phyloP scores from a whole-genome alignment of 2,113 vertebrate genomes.

The Rana temporaria region DNA sequence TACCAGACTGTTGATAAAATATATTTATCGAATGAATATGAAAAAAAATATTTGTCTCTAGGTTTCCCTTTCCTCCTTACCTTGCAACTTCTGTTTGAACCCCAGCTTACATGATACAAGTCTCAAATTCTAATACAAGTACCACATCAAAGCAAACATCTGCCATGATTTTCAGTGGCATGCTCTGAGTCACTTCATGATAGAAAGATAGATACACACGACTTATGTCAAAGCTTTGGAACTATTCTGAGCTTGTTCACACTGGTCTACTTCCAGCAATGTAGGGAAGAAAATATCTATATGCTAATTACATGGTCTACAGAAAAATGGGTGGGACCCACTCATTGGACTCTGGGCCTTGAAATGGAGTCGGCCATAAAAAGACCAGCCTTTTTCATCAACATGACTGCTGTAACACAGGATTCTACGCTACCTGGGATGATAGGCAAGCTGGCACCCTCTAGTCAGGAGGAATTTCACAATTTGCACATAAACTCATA shows the following conservation, averaged over 20 bases:
- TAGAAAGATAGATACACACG: neutral
- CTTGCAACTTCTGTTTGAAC: neutral
- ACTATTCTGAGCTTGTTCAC: neutral
- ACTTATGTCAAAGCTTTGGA: neutral
- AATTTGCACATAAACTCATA: no score
- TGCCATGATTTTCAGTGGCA: slow-evolving; percentile 1
- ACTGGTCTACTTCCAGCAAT: neutral
- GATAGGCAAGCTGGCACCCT: no score
- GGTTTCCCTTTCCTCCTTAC: no score
- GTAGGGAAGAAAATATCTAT: neutral
- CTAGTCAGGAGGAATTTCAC: no score
- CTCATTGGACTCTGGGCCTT: no score
- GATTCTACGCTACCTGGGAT: no score
- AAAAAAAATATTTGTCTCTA: no score
- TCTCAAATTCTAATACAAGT: neutral
- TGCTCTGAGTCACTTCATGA: neutral
- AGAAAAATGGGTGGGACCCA: neutral
- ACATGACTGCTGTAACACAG: no score
- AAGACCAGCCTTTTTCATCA: no score
- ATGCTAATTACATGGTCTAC: slow-evolving; percentile 11
- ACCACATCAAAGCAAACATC: slow-evolving; percentile 4
- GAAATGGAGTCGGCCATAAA: no score
- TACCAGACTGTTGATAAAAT: no score
- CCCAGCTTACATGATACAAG: neutral
- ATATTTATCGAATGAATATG: no score